Evolutionary conservation across 2,797 vertebrate species (phyloP).

Genomic region (Pristis pectinata): DNA sequence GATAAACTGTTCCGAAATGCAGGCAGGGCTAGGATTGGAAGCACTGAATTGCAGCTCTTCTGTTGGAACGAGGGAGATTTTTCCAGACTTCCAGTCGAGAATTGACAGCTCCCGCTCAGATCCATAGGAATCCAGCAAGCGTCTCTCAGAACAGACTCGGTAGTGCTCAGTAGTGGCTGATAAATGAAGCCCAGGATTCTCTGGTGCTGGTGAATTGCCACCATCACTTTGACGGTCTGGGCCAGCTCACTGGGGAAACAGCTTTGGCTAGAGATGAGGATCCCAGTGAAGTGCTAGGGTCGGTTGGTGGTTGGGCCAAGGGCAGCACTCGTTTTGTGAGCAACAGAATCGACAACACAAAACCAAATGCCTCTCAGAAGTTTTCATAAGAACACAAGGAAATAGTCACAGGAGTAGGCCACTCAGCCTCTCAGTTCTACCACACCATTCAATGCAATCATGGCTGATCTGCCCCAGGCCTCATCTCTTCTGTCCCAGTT

Average conservation of each 20-base stretch:
- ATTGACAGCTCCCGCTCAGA: not conserved
- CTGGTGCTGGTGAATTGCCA: not conserved
- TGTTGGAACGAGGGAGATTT: not conserved
- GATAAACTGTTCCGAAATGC: not conserved
- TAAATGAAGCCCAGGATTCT: not conserved
- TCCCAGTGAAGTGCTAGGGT: not conserved
- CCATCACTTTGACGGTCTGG: not conserved
- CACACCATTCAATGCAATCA: too few species aligned
- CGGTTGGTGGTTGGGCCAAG: not conserved
- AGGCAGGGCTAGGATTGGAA: not conserved
- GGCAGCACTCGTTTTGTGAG: not conserved
- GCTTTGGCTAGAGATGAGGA: not conserved
- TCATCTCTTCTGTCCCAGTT: too few species aligned
- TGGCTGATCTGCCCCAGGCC: too few species aligned
- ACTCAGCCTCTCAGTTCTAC: too few species aligned
- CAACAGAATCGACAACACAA: not conserved
- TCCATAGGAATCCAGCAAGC: not conserved
- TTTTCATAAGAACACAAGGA: too few species aligned
- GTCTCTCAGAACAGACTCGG: not conserved
- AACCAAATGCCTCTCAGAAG: not conserved
- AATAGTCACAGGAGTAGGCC: too few species aligned
- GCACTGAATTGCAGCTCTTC: not conserved
- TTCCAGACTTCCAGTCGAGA: not conserved
- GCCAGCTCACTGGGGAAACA: not conserved
- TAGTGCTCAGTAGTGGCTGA: not conserved